A percentile compares a stretch with the other conserved stretches of the same genome.
Conservation (phyloP, 1,140 invertebrate genomes). For the Drosophila pandora region DNA sequence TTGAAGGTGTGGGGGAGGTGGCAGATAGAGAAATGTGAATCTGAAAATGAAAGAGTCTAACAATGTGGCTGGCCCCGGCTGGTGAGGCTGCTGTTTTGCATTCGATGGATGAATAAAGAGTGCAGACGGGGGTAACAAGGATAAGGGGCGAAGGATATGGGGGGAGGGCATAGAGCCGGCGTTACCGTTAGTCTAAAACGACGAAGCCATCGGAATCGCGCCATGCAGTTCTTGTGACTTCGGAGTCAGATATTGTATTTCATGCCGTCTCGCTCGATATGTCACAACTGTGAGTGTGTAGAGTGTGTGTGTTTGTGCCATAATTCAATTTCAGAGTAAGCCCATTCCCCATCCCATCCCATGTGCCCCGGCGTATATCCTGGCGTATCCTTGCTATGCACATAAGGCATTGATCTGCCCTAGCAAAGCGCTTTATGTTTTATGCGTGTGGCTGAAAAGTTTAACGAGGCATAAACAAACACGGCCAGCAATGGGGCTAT, state of each 20-base stretch:
- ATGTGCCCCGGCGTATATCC: not conserved
- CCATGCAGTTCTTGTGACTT: slow-evolving; percentile 67
- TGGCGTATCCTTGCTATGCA: slow-evolving; percentile 15
- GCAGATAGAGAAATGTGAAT: slow-evolving; percentile 69
- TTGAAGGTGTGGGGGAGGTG: not conserved
- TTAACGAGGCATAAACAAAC: slow-evolving; percentile 80
- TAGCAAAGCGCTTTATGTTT: slow-evolving; percentile 64
- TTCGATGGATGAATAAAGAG: slow-evolving; percentile 31
- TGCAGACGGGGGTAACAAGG: not conserved
- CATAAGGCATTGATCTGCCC: slow-evolving; percentile 69
- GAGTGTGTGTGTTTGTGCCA: slow-evolving; percentile 44
- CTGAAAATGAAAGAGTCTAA: slow-evolving; percentile 79
- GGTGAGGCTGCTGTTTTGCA: slow-evolving; percentile 37
- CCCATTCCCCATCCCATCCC: slow-evolving; percentile 30
- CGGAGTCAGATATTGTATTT: slow-evolving; percentile 73
- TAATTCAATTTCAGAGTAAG: slow-evolving; percentile 73
- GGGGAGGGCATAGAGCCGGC: not conserved
- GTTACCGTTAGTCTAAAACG: slow-evolving; percentile 65
- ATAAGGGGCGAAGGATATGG: not conserved
- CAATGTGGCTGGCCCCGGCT: slow-evolving; percentile 60
- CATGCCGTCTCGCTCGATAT: slow-evolving; percentile 78
- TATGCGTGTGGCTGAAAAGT: slow-evolving; percentile 71
- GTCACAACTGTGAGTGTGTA: slow-evolving; percentile 39
- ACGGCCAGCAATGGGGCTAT: slow-evolving; percentile 64
- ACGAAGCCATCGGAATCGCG: slow-evolving; percentile 61